A percentile compares a stretch with the other conserved stretches of the same genome.
These are phyloP conservation scores for Sinella curviseta DNA, from an alignment of 1,140 invertebrate genomes.

Conservation along the genomic window DNA sequence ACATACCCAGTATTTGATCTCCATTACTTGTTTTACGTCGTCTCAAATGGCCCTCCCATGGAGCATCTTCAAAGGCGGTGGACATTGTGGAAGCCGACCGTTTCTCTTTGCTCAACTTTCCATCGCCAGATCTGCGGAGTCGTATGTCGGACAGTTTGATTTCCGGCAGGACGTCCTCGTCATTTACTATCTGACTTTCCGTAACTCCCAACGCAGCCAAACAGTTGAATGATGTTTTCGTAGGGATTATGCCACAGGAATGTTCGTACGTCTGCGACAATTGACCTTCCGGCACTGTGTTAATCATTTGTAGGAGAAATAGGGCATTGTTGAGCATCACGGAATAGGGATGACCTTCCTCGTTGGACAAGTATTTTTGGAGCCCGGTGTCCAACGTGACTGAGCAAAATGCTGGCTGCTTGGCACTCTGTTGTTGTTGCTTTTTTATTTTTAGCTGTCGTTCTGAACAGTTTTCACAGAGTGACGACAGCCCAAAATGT, in stretches of 20 bases:
- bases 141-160: background rate
- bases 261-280: conserved; percentile 27
- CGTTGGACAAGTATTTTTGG: conserved; percentile 48
- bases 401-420: conserved; percentile 1
- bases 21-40: conserved; percentile 46
- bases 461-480: conserved; percentile 47
- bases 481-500: conserved; percentile 42
- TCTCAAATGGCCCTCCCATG: conserved; percentile 4
- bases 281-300: conserved; percentile 58
- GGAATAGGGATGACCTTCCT: conserved; percentile 67
- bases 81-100: conserved; percentile 41
- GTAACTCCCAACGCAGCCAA: conserved; percentile 39
- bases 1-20: conserved; percentile 33
- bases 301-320: conserved; percentile 86
- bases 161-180: conserved; percentile 35
- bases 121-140: conserved; percentile 2
- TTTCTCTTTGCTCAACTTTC: conserved; percentile 38
- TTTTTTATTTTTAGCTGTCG: conserved; percentile 48
- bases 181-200: conserved; percentile 35
- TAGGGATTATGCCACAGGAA: conserved; percentile 26
- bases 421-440: conserved; percentile 45
- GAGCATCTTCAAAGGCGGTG: conserved; percentile 28
- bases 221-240: conserved; percentile 38
- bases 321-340: conserved; percentile 90
- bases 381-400: conserved; percentile 48